Conservation (phyloP, 1,140 invertebrate genomes). For the Hylaeus anthracinus region DNA sequence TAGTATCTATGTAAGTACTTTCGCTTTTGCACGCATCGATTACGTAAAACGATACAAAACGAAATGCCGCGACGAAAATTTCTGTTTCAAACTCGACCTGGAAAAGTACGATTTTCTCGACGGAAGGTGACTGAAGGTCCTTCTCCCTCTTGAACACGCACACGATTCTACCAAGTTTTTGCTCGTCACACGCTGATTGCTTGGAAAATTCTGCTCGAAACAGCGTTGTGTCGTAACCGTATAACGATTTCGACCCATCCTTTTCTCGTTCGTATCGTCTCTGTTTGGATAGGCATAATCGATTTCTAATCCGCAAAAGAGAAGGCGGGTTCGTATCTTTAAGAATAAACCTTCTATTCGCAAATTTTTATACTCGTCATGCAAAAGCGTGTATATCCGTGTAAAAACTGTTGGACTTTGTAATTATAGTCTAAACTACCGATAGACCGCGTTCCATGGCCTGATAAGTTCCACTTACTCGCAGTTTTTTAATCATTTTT, state of each 20-base stretch:
- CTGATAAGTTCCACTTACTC: too few relatives aligned
- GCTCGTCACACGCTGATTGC: too few relatives aligned
- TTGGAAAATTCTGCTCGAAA: conserved; percentile 6
- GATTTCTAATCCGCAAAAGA: conserved; percentile 12
- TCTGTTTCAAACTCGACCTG: not conserved
- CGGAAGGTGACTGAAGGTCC: too few relatives aligned
- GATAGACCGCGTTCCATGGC: too few relatives aligned
- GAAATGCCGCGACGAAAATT: not conserved
- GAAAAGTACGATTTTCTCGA: not conserved
- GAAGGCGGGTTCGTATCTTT: not conserved
- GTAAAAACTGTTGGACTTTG: not conserved
- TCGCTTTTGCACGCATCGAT: not conserved
- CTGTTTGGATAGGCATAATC: conserved; percentile 3
- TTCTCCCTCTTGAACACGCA: too few relatives aligned
- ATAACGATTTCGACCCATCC: not conserved
- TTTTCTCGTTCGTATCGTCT: not conserved
- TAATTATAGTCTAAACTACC: too few relatives aligned
- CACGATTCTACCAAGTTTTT: not conserved
- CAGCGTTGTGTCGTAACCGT: not conserved
- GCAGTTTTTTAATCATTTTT: too few relatives aligned
- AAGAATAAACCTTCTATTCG: not conserved
- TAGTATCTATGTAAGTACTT: not conserved
- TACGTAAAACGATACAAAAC: not conserved
- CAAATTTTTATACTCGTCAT: not conserved
- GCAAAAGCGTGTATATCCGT: not conserved